Evolutionary conservation across 2,797 vertebrate genomes (phyloP).

Genomic region (Falco cherrug): DNA sequence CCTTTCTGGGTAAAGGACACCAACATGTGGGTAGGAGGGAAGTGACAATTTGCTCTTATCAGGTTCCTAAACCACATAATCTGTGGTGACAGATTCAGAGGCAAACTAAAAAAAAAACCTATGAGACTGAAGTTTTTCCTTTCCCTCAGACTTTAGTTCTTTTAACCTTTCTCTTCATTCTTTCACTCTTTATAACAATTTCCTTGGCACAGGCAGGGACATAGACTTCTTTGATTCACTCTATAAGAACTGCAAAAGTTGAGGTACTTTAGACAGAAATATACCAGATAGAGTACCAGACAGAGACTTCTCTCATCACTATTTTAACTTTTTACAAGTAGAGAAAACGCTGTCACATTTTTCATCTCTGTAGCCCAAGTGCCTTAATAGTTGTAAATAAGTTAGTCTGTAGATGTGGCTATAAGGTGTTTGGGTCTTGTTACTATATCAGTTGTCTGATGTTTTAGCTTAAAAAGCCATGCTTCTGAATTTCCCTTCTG

Average conservation of each 20-base stretch:
- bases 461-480: not conserved
- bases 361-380: not conserved
- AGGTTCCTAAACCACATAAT: not conserved
- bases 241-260: not conserved
- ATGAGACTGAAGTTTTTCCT: not conserved
- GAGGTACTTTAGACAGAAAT: not conserved
- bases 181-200: not conserved
- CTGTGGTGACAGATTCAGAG: not conserved
- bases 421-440: not conserved
- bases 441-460: not conserved
- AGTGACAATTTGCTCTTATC: not conserved
- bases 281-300: not conserved
- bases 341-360: not conserved
- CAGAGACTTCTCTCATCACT: not conserved
- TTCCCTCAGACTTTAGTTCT: not conserved
- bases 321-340: not conserved
- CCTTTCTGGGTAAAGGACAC: not conserved
- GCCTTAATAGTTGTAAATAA: not conserved
- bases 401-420: not conserved
- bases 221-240: not conserved
- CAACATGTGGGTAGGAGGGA: not conserved
- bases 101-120: not conserved
- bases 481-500: not conserved
- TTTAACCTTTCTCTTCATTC: not conserved
- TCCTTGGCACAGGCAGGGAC: not conserved